Evolutionary conservation across 2,797 vertebrate genomes (phyloP).

Genomic region (Onychomys arenicola): DNA sequence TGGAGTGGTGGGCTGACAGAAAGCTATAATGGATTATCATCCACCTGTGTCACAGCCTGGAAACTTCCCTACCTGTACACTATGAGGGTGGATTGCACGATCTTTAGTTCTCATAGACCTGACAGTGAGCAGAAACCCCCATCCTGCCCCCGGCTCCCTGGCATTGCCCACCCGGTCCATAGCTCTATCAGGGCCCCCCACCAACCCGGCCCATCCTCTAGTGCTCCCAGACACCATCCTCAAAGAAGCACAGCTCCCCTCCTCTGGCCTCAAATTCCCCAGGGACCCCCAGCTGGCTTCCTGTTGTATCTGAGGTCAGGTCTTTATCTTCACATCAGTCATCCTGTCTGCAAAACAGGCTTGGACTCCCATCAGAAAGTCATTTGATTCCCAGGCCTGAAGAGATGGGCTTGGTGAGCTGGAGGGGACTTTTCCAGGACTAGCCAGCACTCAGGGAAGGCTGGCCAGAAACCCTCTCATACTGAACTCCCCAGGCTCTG

Average conservation of each 20-base stretch:
- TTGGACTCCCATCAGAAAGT: constrained; percentile 62
- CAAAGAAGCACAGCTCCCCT: constrained; percentile 4
- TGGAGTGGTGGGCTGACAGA: not conserved
- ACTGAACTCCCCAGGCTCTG: not conserved
- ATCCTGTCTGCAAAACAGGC: constrained; percentile 1
- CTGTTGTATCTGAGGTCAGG: not conserved
- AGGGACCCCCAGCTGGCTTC: not conserved
- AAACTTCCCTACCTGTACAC: not conserved
- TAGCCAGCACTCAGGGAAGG: not conserved
- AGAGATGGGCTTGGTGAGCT: constrained; percentile 69
- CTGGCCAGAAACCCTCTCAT: accelerated
- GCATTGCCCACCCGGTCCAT: not conserved
- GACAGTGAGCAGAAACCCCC: not conserved
- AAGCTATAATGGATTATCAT: not conserved
- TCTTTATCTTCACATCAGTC: not conserved
- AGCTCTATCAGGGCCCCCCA: not conserved
- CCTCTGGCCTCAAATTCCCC: not conserved
- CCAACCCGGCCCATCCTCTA: not conserved
- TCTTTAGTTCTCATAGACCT: not conserved
- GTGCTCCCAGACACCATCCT: not conserved
- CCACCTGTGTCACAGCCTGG: too few species aligned
- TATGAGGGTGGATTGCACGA: not conserved
- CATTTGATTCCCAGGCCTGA: constrained; percentile 84
- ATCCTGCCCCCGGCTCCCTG: not conserved
- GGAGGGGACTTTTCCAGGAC: not conserved